A percentile compares a stretch with the other conserved stretches of the same genome.
Evolutionary conservation across 2,888 invertebrate species (phyloP).

Genomic region (Epinotia ramella): DNA sequence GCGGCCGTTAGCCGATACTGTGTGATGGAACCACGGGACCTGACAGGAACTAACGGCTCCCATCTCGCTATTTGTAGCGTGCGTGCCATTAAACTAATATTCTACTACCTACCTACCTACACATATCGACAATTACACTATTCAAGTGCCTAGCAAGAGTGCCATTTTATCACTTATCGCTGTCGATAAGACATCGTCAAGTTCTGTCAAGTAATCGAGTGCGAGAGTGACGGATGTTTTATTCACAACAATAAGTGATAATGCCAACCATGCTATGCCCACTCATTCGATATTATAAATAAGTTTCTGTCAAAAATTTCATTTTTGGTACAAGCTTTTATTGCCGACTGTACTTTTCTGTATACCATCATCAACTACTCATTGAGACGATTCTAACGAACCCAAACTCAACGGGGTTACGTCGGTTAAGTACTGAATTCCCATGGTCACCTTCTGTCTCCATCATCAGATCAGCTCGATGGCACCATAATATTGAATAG

Average conservation of each 20-base stretch:
- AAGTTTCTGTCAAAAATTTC: too few relatives aligned
- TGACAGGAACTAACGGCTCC: conserved; percentile 30
- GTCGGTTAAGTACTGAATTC: too few relatives aligned
- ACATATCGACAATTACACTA: not conserved
- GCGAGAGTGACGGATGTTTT: too few relatives aligned
- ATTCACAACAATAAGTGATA: too few relatives aligned
- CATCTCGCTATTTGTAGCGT: conserved; percentile 1
- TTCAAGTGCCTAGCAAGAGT: not conserved
- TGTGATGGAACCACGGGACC: conserved; percentile 29
- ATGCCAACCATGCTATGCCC: not conserved
- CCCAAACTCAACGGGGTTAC: too few relatives aligned
- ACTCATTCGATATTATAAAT: not conserved
- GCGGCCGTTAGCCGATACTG: conserved; percentile 22
- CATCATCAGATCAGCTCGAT: too few relatives aligned
- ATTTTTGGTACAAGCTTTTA: too few relatives aligned
- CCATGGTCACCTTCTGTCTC: too few relatives aligned
- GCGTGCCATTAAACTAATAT: conserved; percentile 7
- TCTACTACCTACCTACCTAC: not conserved
- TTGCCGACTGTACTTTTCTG: too few relatives aligned
- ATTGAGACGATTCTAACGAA: too few relatives aligned
- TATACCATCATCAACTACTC: too few relatives aligned
- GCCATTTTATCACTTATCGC: not conserved
- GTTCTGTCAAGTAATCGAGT: not conserved
- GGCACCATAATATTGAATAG: too few relatives aligned
- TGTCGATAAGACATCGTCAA: not conserved